phyloP scores from a whole-genome alignment of 2,113 vertebrate genomes.

The Myrmecophaga tridactyla region DNA sequence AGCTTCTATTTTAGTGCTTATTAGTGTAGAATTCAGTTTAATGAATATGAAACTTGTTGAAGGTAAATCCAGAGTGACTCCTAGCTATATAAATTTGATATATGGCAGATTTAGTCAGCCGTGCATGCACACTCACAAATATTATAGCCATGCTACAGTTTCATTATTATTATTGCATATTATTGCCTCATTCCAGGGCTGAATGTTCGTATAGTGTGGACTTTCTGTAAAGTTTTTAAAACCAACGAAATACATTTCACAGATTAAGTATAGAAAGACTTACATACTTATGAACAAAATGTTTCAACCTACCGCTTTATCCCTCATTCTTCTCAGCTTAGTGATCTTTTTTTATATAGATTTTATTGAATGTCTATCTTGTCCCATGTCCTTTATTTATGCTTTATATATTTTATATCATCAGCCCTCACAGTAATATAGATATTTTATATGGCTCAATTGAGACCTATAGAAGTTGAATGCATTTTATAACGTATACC shows the following conservation, averaged over 20 bases:
- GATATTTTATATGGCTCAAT: neutral
- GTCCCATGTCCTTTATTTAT: neutral
- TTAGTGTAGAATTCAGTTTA: neutral
- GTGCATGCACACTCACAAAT: neutral
- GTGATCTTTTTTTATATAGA: neutral
- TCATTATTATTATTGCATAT: neutral
- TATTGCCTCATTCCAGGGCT: neutral
- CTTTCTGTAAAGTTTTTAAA: neutral
- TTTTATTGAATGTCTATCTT: neutral
- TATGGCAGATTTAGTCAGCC: neutral
- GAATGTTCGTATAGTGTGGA: neutral
- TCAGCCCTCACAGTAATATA: neutral
- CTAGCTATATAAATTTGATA: neutral
- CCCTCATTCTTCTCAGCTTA: neutral
- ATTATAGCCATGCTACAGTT: neutral
- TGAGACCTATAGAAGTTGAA: neutral
- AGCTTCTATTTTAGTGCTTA: neutral
- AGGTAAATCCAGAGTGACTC: neutral
- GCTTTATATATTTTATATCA: neutral
- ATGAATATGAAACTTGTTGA: neutral
- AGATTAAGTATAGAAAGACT: neutral
- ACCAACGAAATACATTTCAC: neutral
- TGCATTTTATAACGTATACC: neutral
- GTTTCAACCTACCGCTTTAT: neutral
- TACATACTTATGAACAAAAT: neutral